Conservation (phyloP, 2,888 invertebrate species). For the Lasioglossum villosulum region DNA sequence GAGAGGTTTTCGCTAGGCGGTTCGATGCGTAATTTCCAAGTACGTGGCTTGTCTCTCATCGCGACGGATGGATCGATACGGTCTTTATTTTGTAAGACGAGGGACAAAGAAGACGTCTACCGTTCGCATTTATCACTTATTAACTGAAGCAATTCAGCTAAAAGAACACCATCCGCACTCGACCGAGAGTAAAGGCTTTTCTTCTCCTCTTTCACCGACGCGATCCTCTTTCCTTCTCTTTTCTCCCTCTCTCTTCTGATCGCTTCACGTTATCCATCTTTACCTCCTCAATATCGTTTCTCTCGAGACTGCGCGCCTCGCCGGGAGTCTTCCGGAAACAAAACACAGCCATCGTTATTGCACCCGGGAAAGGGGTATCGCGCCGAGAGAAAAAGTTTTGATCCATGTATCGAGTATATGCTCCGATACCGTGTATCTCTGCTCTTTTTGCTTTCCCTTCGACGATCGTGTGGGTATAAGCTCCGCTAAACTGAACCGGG, state of each 20-base stretch:
- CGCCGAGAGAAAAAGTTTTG: slow-evolving; percentile 32
- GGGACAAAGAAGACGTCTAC: slow-evolving; percentile 39
- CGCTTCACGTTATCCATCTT: slow-evolving; percentile 49
- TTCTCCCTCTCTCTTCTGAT: slow-evolving; percentile 6
- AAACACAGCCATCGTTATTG: slow-evolving; percentile 32
- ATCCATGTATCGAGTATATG: slow-evolving; percentile 26
- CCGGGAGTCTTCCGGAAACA: slow-evolving; percentile 45
- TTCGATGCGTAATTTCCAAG: slow-evolving; percentile 9
- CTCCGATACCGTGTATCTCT: slow-evolving; percentile 13
- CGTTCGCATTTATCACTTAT: slow-evolving; percentile 65
- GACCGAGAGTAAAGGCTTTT: slow-evolving; percentile 48
- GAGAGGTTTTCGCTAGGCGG: not conserved
- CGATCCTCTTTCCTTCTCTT: not conserved
- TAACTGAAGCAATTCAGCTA: slow-evolving; percentile 63
- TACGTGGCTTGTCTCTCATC: not conserved
- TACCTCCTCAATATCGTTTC: slow-evolving; percentile 48
- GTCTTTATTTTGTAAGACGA: slow-evolving; percentile 32
- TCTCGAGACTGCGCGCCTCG: slow-evolving; percentile 38
- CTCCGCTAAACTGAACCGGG: not conserved
- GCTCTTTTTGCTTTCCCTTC: slow-evolving; percentile 17
- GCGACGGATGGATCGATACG: not conserved
- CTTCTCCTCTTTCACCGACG: slow-evolving; percentile 24
- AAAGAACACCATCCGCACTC: slow-evolving; percentile 60
- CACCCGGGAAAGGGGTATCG: slow-evolving; percentile 13
- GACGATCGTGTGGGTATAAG: not conserved